Conservation (phyloP, 2,797 vertebrate species). For the Buceros bicornis region DNA sequence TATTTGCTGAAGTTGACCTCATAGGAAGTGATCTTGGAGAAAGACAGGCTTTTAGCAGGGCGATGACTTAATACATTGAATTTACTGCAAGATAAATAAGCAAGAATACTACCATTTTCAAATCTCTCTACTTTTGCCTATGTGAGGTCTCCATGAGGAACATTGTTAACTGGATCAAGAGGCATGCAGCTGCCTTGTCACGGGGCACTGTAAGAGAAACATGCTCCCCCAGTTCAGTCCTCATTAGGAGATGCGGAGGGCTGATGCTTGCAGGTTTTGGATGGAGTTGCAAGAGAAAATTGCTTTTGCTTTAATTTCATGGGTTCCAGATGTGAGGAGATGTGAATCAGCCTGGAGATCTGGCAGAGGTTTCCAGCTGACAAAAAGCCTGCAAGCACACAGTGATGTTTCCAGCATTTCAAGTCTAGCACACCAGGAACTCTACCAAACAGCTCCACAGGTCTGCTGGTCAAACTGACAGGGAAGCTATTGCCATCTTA, state of each 20-base stretch:
- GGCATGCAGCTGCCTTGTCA: constrained; percentile 15
- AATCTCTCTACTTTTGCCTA: neutral
- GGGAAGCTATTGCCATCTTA: neutral
- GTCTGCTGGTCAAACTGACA: neutral
- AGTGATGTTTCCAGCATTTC: neutral
- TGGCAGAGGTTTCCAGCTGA: neutral
- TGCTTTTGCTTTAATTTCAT: constrained; percentile 23
- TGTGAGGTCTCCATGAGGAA: neutral
- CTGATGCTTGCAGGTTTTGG: neutral
- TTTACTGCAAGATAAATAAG: constrained; percentile 20
- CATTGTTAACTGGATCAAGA: neutral
- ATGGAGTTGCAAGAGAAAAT: constrained; percentile 2
- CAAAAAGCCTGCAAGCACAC: neutral
- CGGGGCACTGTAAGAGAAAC: neutral
- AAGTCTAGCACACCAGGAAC: neutral
- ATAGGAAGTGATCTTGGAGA: neutral
- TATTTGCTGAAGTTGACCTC: constrained; percentile 38
- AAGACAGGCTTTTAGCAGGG: constrained; percentile 10
- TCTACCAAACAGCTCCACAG: neutral
- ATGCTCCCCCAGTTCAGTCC: neutral
- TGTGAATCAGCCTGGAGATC: constrained; percentile 4
- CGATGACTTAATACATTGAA: constrained; percentile 23
- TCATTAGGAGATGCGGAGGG: neutral
- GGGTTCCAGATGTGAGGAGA: constrained; percentile 8
- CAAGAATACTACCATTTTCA: neutral